A percentile compares a stretch with the other conserved stretches of the same genome.
Evolutionary conservation across 2,888 invertebrate species (phyloP).

Genomic region (Calephelis perditalis): DNA sequence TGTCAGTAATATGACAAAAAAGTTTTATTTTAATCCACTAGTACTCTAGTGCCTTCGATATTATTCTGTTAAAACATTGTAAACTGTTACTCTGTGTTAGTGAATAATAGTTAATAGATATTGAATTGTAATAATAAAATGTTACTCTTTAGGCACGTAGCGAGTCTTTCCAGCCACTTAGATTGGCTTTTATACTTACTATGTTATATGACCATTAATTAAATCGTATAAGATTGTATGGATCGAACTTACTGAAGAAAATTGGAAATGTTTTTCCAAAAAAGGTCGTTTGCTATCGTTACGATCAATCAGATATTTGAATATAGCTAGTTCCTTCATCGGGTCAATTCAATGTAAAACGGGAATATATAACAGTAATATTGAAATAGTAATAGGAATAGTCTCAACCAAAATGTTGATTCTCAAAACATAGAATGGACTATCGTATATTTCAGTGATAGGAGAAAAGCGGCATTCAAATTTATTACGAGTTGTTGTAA

Average conservation of each 20-base stretch:
- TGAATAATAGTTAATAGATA: conserved; percentile 50
- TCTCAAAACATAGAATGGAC: too few relatives aligned
- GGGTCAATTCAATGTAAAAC: conserved; percentile 12
- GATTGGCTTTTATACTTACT: not conserved
- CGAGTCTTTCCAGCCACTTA: conserved; percentile 11
- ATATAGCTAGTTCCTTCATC: conserved; percentile 14
- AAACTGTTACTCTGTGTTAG: conserved; percentile 64
- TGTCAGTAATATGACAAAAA: conserved; percentile 21
- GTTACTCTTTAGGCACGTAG: conserved; percentile 28
- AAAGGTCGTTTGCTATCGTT: not conserved
- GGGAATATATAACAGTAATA: not conserved
- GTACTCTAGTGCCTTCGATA: conserved; percentile 69
- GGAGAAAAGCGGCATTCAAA: too few relatives aligned
- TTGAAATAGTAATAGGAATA: not conserved
- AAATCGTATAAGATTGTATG: not conserved
- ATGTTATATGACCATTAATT: conserved; percentile 3
- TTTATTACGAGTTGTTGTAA: too few relatives aligned
- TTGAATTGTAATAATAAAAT: conserved; percentile 27
- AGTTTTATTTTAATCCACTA: conserved; percentile 46
- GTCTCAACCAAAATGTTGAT: too few relatives aligned
- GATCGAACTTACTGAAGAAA: too few relatives aligned
- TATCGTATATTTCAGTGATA: too few relatives aligned
- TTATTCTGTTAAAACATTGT: conserved; percentile 25
- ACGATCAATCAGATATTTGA: not conserved
- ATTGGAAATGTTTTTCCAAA: too few relatives aligned